Conservation (phyloP, 2,797 vertebrate species). For the Gadopsis marmoratus region DNA sequence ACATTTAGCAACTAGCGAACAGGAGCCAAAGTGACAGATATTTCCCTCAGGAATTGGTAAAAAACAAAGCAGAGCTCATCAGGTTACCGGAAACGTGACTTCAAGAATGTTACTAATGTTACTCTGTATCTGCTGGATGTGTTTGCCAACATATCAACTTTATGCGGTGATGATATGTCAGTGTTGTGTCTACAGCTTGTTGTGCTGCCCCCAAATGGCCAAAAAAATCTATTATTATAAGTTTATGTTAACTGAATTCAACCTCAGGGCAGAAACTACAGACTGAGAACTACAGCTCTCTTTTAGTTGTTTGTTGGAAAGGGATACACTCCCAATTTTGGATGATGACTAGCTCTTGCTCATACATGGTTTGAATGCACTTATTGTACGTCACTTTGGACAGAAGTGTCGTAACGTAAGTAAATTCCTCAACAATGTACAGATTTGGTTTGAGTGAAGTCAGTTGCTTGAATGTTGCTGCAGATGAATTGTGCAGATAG, state of each 20-base stretch:
- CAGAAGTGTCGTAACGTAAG: not conserved
- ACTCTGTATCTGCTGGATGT: not conserved
- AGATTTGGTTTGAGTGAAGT: not conserved
- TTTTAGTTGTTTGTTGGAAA: not conserved
- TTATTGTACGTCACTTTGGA: not conserved
- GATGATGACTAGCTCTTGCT: not conserved
- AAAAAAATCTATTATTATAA: not conserved
- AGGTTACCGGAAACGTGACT: not conserved
- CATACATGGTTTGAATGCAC: not conserved
- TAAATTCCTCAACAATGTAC: not conserved
- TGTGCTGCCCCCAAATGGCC: not conserved
- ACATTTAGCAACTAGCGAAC: not conserved
- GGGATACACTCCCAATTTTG: not conserved
- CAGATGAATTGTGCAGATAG: not conserved
- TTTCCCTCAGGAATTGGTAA: not conserved
- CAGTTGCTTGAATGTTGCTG: not conserved
- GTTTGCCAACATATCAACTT: no score
- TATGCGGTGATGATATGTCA: not conserved
- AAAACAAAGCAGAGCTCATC: not conserved
- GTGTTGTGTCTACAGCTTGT: not conserved
- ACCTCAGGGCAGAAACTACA: not conserved
- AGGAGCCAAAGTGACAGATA: not conserved
- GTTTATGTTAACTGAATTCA: not conserved
- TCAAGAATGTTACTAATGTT: not conserved
- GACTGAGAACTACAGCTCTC: not conserved